Base-by-base conservation (phyloP, 1,140 invertebrate species). In the Lanistes nyassanus region DNA sequence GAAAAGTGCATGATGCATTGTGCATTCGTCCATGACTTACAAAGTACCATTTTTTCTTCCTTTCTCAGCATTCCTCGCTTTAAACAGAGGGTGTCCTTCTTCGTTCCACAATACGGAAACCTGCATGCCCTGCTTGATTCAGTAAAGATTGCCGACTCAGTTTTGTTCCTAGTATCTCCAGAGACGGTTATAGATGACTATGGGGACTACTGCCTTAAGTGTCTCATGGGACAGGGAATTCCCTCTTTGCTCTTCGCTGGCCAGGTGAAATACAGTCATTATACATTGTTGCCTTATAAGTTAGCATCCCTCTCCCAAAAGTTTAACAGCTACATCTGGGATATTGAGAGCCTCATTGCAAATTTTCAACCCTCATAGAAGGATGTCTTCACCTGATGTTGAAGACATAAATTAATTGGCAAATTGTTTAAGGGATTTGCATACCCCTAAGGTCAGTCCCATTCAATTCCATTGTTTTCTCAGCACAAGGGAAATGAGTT, bases 71-170 rank as follows among this genome's bases (percentile, higher is more conserved):
- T 95, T 78, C 93, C 94, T 36, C 92, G 94, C 78, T 94, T 97
- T 81, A 97, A 97, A 84, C 94, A 97, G 86, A 90, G 94, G 26
- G 96, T 95, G 87, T 93, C 94, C 1, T 93, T 98, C 80, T 87
- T 96, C 51, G 90, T 92, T 21, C 94, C 95, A 56, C 91, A 93
- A 68, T 86, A 91, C 62, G 91, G 90, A 53, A 93, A 97, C 90
- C 90, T 95, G 53, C 92, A 95, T 83, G 92, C 92, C 65, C 90
- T 94, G 3, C 87, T 98, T 47, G 97, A 98, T 92, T 91, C 93
- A 62, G 89, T 94, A 0, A 98, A 97, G 92, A 92, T 96, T 36
- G 93, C 94, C 58, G 95, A 97, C 85, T 94, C 94, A 23, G 75
- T 98, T n/a, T 76, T 98, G 31, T 93, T 98, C 29, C 93, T 96